phyloP scores from a whole-genome alignment of 2,113 vertebrate genomes.

The Galemys pyrenaicus region DNA sequence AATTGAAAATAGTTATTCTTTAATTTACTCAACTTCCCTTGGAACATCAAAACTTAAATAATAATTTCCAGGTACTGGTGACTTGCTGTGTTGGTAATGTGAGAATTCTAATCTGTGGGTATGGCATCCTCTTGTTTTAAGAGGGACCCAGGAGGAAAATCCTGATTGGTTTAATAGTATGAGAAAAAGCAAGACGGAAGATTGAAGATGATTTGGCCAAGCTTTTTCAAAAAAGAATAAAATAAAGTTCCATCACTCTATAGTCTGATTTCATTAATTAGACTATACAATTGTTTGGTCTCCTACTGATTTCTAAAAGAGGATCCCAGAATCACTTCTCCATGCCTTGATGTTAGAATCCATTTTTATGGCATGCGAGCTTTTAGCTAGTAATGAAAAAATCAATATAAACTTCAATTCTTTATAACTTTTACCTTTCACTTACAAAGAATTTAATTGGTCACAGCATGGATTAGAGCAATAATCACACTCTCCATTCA shows the following conservation, averaged over 20 bases:
- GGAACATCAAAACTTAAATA: neutral
- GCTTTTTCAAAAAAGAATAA: constrained; percentile 40
- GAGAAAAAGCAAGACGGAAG: constrained; percentile 14
- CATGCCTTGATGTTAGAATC: constrained; percentile 62
- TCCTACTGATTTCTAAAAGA: constrained; percentile 70
- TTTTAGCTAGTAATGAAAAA: constrained; percentile 76
- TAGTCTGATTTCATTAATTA: constrained; percentile 63
- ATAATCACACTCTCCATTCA: constrained; percentile 54
- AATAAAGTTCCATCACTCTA: constrained; percentile 15
- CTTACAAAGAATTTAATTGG: constrained; percentile 70
- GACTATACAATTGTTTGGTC: constrained; percentile 30
- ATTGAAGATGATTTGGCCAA: constrained; percentile 24
- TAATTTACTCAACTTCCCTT: neutral
- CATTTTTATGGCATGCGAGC: constrained; percentile 64
- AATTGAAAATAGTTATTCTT: neutral
- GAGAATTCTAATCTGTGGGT: neutral
- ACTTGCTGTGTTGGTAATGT: neutral
- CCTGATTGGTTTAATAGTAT: constrained; percentile 2
- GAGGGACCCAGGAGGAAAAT: neutral
- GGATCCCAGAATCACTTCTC: constrained; percentile 59
- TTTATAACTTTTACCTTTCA: constrained; percentile 66
- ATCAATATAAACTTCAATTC: constrained; percentile 61
- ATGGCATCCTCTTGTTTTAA: neutral
- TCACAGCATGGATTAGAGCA: constrained; percentile 52
- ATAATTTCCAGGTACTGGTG: neutral